Percentiles rank a stretch among this genome's conserved stretches.
Evolutionary conservation across 2,113 vertebrate genomes (phyloP).

Genomic region (Zosterops japonicus): DNA sequence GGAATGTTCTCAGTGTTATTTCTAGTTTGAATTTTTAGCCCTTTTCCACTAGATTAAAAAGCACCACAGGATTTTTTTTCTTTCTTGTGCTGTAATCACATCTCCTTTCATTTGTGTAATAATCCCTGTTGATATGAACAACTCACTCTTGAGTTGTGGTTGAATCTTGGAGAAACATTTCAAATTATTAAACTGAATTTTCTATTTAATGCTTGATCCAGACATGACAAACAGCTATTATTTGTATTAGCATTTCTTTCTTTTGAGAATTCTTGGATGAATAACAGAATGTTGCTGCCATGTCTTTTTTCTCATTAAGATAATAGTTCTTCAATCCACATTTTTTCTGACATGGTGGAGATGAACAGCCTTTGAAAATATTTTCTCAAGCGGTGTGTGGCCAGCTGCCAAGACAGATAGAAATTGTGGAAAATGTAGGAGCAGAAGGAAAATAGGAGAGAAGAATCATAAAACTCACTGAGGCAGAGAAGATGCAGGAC

Average conservation of each 20-base stretch:
- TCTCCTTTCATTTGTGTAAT: not conserved
- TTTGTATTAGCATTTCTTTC: not conserved
- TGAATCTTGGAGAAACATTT: not conserved
- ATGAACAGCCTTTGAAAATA: conserved; percentile 33
- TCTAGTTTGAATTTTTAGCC: not conserved
- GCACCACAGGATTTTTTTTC: not conserved
- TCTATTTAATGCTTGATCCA: not conserved
- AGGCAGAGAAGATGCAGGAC: not conserved
- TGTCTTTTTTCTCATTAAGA: not conserved
- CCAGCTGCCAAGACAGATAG: conserved; percentile 17
- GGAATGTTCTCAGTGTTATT: not conserved
- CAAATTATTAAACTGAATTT: not conserved
- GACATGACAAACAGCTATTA: not conserved
- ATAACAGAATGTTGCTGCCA: not conserved
- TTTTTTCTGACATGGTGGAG: not conserved
- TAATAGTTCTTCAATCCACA: not conserved
- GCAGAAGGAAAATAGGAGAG: not conserved
- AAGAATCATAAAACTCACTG: not conserved
- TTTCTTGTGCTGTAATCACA: not conserved
- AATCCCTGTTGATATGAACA: not conserved
- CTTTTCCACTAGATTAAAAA: not conserved
- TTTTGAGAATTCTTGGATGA: not conserved
- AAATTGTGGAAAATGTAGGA: not conserved
- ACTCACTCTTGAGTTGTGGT: not conserved
- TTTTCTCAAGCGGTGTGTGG: not conserved